These are phyloP conservation scores for Glandiceps talaboti DNA, from an alignment of 53 echinoderm and acorn worm genomes.

Conservation along the genomic window DNA sequence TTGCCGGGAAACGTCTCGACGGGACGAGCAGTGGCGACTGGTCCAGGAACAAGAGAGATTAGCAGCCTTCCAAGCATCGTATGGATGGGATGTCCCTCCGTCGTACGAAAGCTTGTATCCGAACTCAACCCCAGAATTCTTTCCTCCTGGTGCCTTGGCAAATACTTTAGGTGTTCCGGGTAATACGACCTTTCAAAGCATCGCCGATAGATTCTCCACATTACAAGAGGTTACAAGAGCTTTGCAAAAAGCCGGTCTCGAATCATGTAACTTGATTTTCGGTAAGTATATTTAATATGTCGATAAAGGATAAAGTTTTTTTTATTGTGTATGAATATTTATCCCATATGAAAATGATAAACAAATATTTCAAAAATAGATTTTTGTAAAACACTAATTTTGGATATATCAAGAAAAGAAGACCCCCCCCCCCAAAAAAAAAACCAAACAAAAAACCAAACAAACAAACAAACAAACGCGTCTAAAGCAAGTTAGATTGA, in stretches of 20 bases:
- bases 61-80: background rate
- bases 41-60: background rate
- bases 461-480: no score
- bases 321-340: no score
- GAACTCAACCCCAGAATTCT: no score
- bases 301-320: no score
- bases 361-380: no score
- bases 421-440: no score
- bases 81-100: slow-evolving; percentile 18
- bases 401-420: no score
- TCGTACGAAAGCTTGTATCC: slow-evolving; percentile 56
- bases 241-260: slow-evolving; percentile 56
- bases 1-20: background rate
- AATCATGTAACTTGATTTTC: slow-evolving; percentile 83
- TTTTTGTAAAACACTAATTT: no score
- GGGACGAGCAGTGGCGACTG: background rate
- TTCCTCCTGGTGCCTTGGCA: background rate
- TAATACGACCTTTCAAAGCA: slow-evolving; percentile 30
- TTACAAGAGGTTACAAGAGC: slow-evolving; percentile 84
- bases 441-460: no score
- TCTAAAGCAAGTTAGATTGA: no score
- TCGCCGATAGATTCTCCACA: slow-evolving; percentile 61
- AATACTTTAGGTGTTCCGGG: background rate
- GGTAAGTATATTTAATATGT: no score
- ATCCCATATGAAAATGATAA: no score